A percentile compares a stretch with the other conserved stretches of the same genome.
Conservation (phyloP, 2,888 invertebrate genomes). For the Pilophorus perplexus region DNA sequence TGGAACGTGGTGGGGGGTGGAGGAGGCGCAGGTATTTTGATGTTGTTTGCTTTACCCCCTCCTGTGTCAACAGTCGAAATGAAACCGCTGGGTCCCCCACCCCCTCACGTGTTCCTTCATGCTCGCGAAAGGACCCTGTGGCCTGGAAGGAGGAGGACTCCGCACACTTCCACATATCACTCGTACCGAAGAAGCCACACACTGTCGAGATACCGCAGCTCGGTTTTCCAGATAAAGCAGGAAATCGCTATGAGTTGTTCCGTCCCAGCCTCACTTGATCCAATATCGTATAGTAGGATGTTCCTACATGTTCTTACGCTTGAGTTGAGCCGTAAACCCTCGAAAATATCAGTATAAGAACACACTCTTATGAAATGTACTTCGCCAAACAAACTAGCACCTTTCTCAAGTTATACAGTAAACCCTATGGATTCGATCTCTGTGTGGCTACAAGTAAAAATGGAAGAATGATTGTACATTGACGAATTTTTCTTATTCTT, state of each 20-base stretch:
- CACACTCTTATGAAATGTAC: background rate
- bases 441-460: too few species aligned
- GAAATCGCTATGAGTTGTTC: slow-evolving; percentile 8
- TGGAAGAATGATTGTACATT: too few species aligned
- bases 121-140: too few species aligned
- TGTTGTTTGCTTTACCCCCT: slow-evolving; percentile 33
- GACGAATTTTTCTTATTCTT: too few species aligned
- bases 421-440: too few species aligned
- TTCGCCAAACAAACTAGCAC: background rate
- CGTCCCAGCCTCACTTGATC: slow-evolving; percentile 13
- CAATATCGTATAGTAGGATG: slow-evolving; percentile 36
- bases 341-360: slow-evolving; percentile 27
- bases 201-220: background rate
- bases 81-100: slow-evolving; percentile 30
- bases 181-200: background rate
- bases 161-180: too few species aligned
- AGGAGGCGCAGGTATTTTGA: slow-evolving; percentile 32
- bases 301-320: background rate
- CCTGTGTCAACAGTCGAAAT: slow-evolving; percentile 39
- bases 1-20: background rate
- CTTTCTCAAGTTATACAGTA: background rate
- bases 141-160: too few species aligned
- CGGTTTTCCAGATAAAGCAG: slow-evolving; percentile 33
- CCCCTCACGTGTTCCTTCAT: background rate
- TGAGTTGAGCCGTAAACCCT: slow-evolving; percentile 17